Evolutionary conservation across 2,888 invertebrate genomes (phyloP).

Genomic region (Phyto melanocephala): DNA sequence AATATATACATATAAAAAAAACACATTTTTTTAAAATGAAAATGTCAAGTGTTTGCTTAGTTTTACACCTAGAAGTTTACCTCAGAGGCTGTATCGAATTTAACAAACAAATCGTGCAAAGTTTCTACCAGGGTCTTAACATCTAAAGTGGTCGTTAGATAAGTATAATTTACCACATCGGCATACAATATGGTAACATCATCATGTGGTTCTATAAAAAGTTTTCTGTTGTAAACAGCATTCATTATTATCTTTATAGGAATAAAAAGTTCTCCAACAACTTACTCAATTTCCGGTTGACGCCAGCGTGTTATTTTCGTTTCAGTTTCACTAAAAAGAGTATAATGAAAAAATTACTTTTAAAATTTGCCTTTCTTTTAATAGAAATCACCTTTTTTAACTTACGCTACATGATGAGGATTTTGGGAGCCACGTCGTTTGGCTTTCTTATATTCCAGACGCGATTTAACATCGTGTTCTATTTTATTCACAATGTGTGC

Average conservation of each 20-base stretch:
- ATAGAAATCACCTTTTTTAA: slow-evolving; percentile 20
- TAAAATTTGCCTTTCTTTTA: slow-evolving; percentile 25
- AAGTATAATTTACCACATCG: slow-evolving; percentile 95
- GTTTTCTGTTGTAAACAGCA: slow-evolving; percentile 83
- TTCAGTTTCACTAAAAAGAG: slow-evolving; percentile 56
- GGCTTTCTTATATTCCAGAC: slow-evolving; percentile 79
- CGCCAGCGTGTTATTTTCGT: slow-evolving; percentile 73
- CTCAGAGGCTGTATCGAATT: slow-evolving; percentile 94
- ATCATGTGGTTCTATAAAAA: slow-evolving; percentile 92
- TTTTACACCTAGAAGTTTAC: slow-evolving; percentile 77
- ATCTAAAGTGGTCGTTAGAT: slow-evolving; percentile 86
- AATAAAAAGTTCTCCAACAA: not conserved
- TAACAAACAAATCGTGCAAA: slow-evolving; percentile 92
- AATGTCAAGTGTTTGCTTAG: too few species aligned
- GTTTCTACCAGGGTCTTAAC: slow-evolving; percentile 91
- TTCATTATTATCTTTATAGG: not conserved
- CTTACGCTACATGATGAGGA: slow-evolving; percentile 54
- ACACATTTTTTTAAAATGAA: too few species aligned
- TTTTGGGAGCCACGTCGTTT: slow-evolving; percentile 50
- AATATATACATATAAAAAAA: too few species aligned
- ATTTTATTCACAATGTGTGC: slow-evolving; percentile 87
- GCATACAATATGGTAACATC: slow-evolving; percentile 95
- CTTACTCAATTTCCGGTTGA: slow-evolving; percentile 76
- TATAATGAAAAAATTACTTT: slow-evolving; percentile 36
- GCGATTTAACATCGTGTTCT: slow-evolving; percentile 81